Evolutionary conservation across 2,888 invertebrate species (phyloP).

Genomic region (Drosophila quinaria): DNA sequence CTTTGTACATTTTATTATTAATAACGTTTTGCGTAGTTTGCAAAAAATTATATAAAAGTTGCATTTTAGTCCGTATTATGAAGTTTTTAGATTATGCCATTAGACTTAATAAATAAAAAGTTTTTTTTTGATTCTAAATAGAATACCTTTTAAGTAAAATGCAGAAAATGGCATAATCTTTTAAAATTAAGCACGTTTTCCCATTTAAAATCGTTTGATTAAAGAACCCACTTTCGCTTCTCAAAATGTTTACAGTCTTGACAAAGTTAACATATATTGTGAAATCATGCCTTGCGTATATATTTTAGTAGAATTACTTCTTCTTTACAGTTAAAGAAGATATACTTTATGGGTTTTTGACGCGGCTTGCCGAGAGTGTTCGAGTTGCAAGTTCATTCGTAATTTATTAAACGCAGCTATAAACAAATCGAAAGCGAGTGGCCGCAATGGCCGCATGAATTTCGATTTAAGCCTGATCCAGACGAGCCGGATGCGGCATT

Average conservation of each 20-base stretch:
- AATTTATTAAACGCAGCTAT: constrained; percentile 72
- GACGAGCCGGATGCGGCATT: constrained; percentile 19
- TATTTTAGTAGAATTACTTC: constrained; percentile 5
- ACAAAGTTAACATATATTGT: too few species aligned
- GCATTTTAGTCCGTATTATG: too few species aligned
- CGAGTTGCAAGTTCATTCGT: constrained; percentile 62
- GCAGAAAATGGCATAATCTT: too few species aligned
- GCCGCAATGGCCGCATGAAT: constrained; percentile 68
- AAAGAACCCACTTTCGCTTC: too few species aligned
- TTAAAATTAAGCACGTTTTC: too few species aligned
- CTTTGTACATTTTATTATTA: background rate
- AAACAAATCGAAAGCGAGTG: constrained; percentile 75
- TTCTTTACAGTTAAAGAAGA: constrained; percentile 1
- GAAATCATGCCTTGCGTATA: background rate
- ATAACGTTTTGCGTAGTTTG: background rate
- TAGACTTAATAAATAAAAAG: too few species aligned
- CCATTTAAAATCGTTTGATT: too few species aligned
- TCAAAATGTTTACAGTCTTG: too few species aligned
- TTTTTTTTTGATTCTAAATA: too few species aligned
- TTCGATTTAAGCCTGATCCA: constrained; percentile 63
- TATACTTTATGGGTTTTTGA: constrained; percentile 20
- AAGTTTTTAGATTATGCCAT: too few species aligned
- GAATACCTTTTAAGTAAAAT: too few species aligned
- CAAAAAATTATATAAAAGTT: background rate
- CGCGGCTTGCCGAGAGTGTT: background rate